Percentiles rank a stretch among this genome's conserved stretches.
phyloP scores from a whole-genome alignment of 2,797 vertebrate species.

The Acipenser oxyrinchus region DNA sequence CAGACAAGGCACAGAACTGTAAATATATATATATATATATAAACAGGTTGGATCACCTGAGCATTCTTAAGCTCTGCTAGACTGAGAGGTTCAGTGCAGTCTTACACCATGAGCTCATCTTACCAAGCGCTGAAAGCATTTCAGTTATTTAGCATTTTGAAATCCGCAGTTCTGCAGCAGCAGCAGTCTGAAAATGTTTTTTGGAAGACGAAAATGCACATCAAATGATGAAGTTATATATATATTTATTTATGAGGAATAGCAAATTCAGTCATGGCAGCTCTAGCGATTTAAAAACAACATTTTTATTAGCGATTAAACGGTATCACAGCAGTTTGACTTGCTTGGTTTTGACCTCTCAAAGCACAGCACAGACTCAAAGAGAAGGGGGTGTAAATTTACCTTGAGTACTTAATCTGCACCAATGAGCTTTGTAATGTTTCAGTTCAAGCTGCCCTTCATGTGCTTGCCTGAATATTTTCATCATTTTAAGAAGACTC shows the following conservation, averaged over 20 bases:
- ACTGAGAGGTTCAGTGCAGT: constrained; percentile 11
- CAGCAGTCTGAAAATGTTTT: neutral
- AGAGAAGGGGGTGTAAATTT: neutral
- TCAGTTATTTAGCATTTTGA: constrained; percentile 19
- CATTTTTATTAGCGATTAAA: too few species aligned
- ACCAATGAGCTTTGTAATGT: neutral
- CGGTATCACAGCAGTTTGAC: too few species aligned
- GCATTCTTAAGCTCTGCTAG: constrained; percentile 2
- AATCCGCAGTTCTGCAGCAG: neutral
- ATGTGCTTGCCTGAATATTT: neutral
- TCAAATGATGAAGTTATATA: neutral
- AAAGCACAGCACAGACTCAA: constrained; percentile 8
- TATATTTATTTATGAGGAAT: too few species aligned
- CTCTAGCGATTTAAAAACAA: too few species aligned
- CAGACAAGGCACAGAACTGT: constrained; percentile 3
- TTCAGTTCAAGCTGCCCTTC: neutral
- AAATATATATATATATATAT: neutral
- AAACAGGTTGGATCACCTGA: neutral
- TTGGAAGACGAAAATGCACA: neutral
- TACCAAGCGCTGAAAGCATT: constrained; percentile 8
- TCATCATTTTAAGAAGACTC: neutral
- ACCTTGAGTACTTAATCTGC: neutral
- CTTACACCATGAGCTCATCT: constrained; percentile 20
- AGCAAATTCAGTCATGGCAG: too few species aligned
- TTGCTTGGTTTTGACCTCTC: too few species aligned